Conservation (phyloP, 1,140 invertebrate genomes). For the Drosophila asahinai region DNA sequence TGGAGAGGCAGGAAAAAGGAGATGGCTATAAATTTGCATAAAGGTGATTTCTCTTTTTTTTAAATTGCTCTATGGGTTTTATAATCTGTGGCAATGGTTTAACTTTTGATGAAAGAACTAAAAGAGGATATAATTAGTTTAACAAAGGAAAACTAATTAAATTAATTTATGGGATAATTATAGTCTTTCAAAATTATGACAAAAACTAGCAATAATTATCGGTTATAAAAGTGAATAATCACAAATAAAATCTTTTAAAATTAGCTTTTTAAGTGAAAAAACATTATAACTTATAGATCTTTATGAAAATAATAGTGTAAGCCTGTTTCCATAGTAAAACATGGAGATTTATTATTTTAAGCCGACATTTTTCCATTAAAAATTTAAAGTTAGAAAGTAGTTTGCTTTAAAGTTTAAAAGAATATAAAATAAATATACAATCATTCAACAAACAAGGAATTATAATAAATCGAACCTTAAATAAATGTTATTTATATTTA, state of each 20-base stretch:
- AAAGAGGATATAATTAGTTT: neutral
- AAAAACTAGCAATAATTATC: no score
- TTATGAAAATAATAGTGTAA: neutral
- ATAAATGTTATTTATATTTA: neutral
- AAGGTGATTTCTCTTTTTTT: constrained; percentile 3
- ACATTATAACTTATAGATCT: neutral
- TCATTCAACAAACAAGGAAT: neutral
- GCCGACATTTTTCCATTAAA: no score
- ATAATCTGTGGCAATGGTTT: constrained; percentile 1
- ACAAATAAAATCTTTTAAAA: neutral
- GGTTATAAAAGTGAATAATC: no score
- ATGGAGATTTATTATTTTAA: no score
- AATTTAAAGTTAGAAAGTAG: no score
- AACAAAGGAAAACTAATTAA: neutral
- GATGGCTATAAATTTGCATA: constrained; percentile 56
- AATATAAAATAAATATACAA: neutral
- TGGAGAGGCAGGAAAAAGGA: constrained; percentile 10
- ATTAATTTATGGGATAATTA: no score
- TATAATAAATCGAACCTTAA: no score
- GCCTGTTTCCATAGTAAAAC: no score
- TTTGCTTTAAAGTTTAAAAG: no score
- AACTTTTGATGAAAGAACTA: neutral
- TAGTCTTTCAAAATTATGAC: neutral
- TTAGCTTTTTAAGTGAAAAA: neutral
- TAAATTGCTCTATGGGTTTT: neutral